Conservation (phyloP, 2,113 vertebrate genomes). For the Willisornis vidua region DNA sequence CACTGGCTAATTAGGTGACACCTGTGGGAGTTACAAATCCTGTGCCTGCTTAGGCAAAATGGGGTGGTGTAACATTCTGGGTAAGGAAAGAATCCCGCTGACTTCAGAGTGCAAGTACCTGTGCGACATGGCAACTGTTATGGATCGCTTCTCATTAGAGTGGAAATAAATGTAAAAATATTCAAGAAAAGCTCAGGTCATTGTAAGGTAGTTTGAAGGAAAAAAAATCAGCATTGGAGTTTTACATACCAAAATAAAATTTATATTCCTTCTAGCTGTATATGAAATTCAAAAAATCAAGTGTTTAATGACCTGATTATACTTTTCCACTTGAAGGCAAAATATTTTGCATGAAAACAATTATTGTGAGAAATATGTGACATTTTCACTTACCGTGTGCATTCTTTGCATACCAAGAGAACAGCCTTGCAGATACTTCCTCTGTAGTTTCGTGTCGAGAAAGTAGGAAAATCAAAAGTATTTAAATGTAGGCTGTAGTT, state of each 20-base stretch:
- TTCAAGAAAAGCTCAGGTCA: neutral
- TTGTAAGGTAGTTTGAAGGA: neutral
- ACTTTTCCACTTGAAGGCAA: neutral
- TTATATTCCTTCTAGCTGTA: neutral
- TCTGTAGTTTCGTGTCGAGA: neutral
- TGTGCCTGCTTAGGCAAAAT: neutral
- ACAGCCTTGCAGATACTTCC: neutral
- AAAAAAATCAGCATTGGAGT: neutral
- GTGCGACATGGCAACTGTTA: neutral
- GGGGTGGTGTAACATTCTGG: accelerated
- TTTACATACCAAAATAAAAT: neutral
- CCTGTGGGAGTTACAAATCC: neutral
- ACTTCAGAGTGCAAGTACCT: neutral
- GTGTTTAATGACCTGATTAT: neutral
- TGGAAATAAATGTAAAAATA: neutral
- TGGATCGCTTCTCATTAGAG: neutral
- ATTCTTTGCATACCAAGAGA: neutral
- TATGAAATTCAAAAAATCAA: neutral
- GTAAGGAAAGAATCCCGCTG: neutral
- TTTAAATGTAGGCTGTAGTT: neutral
- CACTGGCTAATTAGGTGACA: neutral
- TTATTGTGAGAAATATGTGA: neutral
- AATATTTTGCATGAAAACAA: neutral
- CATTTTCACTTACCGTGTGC: neutral
- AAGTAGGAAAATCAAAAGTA: neutral